phyloP scores from a whole-genome alignment of 2,888 invertebrate genomes.

The Autographa pulchrina region DNA sequence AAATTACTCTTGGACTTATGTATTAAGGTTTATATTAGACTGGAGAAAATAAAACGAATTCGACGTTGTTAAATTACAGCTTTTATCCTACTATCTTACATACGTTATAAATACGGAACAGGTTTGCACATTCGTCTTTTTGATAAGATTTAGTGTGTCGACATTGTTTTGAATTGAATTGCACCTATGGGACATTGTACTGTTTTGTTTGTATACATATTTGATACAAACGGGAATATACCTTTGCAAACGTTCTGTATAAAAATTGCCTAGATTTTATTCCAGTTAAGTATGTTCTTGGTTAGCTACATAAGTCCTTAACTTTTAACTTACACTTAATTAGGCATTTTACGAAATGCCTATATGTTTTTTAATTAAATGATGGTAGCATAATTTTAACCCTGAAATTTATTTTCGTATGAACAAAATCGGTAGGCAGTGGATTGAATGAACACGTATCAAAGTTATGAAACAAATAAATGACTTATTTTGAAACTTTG shows the following conservation, averaged over 20 bases:
- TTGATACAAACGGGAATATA: neutral
- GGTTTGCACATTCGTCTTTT: conserved; percentile 7
- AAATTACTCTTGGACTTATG: neutral
- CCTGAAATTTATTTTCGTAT: neutral
- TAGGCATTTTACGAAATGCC: no score
- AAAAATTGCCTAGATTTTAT: no score
- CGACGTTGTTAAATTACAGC: conserved; percentile 1
- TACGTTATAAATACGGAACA: conserved; percentile 7
- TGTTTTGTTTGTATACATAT: neutral
- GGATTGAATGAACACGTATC: neutral
- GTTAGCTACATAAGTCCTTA: no score
- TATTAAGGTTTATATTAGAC: neutral
- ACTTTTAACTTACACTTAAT: no score
- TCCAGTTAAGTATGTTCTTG: no score
- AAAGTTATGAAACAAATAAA: neutral
- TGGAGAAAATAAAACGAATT: neutral
- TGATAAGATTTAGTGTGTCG: conserved; percentile 7
- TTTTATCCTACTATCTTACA: conserved; percentile 6
- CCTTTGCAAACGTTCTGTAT: neutral
- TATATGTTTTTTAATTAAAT: no score
- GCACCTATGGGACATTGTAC: neutral
- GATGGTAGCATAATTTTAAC: neutral
- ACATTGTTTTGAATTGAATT: conserved; percentile 9
- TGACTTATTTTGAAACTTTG: neutral
- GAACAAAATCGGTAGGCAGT: neutral